Conservation (phyloP, 2,888 invertebrate species). For the Congeria kusceri region DNA sequence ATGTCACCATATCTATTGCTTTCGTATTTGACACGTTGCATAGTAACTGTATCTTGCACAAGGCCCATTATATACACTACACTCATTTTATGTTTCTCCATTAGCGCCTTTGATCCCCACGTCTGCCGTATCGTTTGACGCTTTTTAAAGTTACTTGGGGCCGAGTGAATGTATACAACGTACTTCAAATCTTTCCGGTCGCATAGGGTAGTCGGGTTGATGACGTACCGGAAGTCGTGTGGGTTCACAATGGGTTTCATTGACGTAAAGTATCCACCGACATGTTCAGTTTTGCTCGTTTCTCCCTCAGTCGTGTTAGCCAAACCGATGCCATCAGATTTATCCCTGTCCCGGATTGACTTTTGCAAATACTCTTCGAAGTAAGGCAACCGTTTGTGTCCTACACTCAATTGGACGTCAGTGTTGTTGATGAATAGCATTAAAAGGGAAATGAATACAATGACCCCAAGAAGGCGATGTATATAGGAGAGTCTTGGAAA, state of each 20-base stretch:
- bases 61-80: conserved; percentile 83
- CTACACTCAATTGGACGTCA: conserved; percentile 15
- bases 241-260: conserved; percentile 69
- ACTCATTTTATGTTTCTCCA: conserved; percentile 72
- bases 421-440: conserved; percentile 51
- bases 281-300: not conserved
- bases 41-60: conserved; percentile 66
- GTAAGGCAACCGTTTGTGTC: conserved; percentile 16
- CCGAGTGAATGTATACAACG: conserved; percentile 84
- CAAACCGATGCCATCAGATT: not conserved
- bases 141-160: conserved; percentile 82
- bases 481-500: conserved; percentile 61
- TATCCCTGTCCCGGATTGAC: not conserved
- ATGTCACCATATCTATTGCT: conserved; percentile 81
- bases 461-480: conserved; percentile 54
- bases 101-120: conserved; percentile 80
- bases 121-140: conserved; percentile 82
- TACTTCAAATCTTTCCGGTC: conserved; percentile 68
- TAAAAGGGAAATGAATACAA: conserved; percentile 38
- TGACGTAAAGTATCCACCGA: conserved; percentile 4
- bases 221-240: conserved; percentile 73
- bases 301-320: not conserved
- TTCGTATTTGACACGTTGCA: conserved; percentile 79
- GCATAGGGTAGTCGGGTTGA: conserved; percentile 74
- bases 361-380: conserved; percentile 11